phyloP scores from a whole-genome alignment of 2,113 vertebrate genomes.

The Clinocottus analis region DNA sequence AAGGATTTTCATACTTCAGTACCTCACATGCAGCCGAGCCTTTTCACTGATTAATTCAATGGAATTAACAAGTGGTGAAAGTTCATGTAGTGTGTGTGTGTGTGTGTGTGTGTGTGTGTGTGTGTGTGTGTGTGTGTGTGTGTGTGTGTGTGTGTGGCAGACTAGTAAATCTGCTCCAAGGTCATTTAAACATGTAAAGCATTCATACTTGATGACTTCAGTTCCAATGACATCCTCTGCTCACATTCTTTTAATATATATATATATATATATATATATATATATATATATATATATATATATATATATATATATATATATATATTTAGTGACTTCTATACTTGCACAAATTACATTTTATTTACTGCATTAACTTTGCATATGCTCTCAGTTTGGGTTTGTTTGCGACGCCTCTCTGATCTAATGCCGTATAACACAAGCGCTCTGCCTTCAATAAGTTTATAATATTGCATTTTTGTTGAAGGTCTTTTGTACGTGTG shows the following conservation, averaged over 20 bases:
- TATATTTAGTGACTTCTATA: not conserved
- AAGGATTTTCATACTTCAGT: conserved; percentile 42
- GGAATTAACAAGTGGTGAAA: conserved; percentile 20
- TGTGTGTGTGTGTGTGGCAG: not conserved
- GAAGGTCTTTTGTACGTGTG: not conserved
- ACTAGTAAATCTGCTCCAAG: not conserved
- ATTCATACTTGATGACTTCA: not conserved
- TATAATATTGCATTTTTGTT: not conserved
- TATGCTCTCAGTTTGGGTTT: not conserved
- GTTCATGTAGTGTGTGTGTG: not conserved
- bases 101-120: conserved; percentile 3
- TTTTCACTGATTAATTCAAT: conserved; percentile 12
- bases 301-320: not conserved
- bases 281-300: not conserved
- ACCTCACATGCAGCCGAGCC: not conserved
- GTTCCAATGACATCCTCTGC: not conserved
- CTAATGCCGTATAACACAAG: not conserved
- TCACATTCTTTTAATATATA: not conserved
- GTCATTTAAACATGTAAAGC: not conserved
- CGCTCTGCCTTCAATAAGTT: not conserved
- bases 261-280: not conserved
- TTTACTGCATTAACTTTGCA: not conserved
- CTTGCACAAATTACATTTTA: not conserved
- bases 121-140: not conserved
- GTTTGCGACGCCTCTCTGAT: not conserved